phyloP scores from a whole-genome alignment of 2,888 invertebrate species.

The Hirtodrosophila alboralis region DNA sequence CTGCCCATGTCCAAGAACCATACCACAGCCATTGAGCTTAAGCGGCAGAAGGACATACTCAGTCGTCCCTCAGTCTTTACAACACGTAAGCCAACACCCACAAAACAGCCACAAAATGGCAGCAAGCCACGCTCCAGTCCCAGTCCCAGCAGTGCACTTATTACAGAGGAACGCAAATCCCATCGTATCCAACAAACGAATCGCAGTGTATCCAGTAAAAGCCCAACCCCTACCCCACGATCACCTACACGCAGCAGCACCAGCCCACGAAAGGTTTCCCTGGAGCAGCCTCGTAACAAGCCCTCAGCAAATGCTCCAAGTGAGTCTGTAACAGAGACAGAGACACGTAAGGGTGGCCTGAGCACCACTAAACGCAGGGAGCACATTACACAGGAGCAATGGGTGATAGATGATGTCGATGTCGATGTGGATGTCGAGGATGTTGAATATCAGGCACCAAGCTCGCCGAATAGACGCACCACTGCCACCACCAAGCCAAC shows the following conservation, averaged over 20 bases:
- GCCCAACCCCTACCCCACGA: slow-evolving; percentile 12
- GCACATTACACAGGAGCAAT: slow-evolving; percentile 59
- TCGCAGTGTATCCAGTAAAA: slow-evolving; percentile 8
- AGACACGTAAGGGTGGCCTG: slow-evolving; percentile 21
- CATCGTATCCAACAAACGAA: slow-evolving; percentile 38
- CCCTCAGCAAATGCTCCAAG: slow-evolving; percentile 16
- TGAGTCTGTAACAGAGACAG: not conserved
- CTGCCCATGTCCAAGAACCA: slow-evolving; percentile 86
- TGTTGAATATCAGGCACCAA: slow-evolving; percentile 17
- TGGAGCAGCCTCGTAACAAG: slow-evolving; percentile 29
- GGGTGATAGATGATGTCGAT: slow-evolving; percentile 62
- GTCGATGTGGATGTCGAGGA: slow-evolving; percentile 56
- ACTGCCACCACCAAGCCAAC: slow-evolving; percentile 5
- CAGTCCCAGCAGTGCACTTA: slow-evolving; percentile 46
- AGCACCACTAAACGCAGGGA: slow-evolving; percentile 47
- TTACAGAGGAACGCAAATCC: slow-evolving; percentile 53
- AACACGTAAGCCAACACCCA: slow-evolving; percentile 24
- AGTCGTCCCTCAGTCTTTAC: slow-evolving; percentile 84
- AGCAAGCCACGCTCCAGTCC: slow-evolving; percentile 24
- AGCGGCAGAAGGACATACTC: slow-evolving; percentile 85
- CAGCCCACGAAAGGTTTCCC: slow-evolving; percentile 42
- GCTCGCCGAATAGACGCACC: slow-evolving; percentile 24
- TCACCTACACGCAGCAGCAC: slow-evolving; percentile 31
- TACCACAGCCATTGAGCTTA: slow-evolving; percentile 74
- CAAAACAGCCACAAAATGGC: slow-evolving; percentile 21